Evolutionary conservation across 2,888 invertebrate species (phyloP), one percentile per base, ranked within the genome.

Genomic region (Agriopis aurantiaria): DNA sequence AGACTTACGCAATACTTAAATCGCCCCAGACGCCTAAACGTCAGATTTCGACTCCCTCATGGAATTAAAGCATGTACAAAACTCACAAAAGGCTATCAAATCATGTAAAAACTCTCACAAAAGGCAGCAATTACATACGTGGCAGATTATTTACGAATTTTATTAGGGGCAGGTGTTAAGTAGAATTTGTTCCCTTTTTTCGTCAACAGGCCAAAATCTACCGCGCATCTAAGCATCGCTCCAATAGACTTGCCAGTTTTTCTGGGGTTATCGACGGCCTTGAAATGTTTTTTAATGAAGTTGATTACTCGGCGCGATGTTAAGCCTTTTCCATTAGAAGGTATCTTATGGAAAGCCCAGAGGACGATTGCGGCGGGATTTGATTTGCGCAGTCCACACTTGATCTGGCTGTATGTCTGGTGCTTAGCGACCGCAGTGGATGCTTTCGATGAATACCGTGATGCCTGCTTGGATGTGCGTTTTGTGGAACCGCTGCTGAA

Each of bases 271-370:
- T 83, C 75, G 0, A 70, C 68, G 0, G 84, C 74, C 66, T 76
- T 84, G 72, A 83, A 89, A 73, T 88, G 83, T 72, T 78, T 80
- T 75, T 88, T 91, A 40, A 91, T 60, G 62, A 87, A 91, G 14
- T 73, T 76, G 43, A 91, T 91, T 1, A 91, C 82, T 75, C 76
- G 78, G 41, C 88, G 80, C 0, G 90, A 88, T 1, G 90, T 89
- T 0, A 91, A 75, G 0, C 91, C 91, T 23, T 81, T 48, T 3
- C 43, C 17, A 6, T 63, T 57, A 0, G 87, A 81, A 3, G 86
- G 85, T 3, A 90, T 76, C 64, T 86, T 84, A 77, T 88, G 87
- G 71, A 91, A 91, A 0, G 89, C 88, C 89, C 89, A 89, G 0
- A 89, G 77, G 0, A 91, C 83, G 33, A 90, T 86, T 0, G 90